Evolutionary conservation across 2,797 vertebrate species (phyloP), one percentile per base, ranked within the genome.

Genomic region (Muscicapa striata): DNA sequence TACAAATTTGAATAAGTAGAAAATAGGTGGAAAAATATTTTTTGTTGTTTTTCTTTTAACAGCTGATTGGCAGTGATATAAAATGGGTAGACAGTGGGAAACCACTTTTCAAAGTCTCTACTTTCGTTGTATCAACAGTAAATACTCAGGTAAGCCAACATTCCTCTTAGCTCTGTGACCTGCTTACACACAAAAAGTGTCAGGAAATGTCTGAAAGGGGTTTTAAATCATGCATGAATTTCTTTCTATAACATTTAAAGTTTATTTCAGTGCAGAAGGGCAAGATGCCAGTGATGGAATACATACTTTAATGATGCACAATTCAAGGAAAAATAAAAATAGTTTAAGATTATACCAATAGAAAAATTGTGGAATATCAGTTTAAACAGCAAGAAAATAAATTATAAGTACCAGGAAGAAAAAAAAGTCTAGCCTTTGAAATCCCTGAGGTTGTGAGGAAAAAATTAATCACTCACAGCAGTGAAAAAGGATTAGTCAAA

Each of bases 31-130:
- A 11, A 55, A 75, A 78, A 45, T 46, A 4, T 66, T 48, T 45
- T 41, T 51, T 51, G 8, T 95, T 72, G 41, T 10, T 96, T 87
- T 76, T 92, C 23, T 95, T 89, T 94, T 73, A 40, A 36, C 94
- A 98, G 97, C 97, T 99, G 94, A 97, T 96, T 4, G 97, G 98
- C 94, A 98, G 98, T 55, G 99, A 99, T 87, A 95, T 99, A 72
- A 99, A 99, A 92, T 99, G 99, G 99, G 99, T 99, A 1, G 99
- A 99, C 62, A 98, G 98, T 84, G 99, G 98, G 73, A 99, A 99
- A 97, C 94, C 98, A 10, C 98, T 99, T 93, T 99, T 99, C 97
- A 99, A 98, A 98, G 98, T 99, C 51, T 98, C 98, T 20, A 98
- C 99, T 41, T 98, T 99, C 45, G 98, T 99, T 62, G 98, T 99